A percentile compares a stretch with the other conserved stretches of the same genome.
Evolutionary conservation across 2,797 vertebrate genomes (phyloP).

Genomic region (Enteromius fasciolatus): DNA sequence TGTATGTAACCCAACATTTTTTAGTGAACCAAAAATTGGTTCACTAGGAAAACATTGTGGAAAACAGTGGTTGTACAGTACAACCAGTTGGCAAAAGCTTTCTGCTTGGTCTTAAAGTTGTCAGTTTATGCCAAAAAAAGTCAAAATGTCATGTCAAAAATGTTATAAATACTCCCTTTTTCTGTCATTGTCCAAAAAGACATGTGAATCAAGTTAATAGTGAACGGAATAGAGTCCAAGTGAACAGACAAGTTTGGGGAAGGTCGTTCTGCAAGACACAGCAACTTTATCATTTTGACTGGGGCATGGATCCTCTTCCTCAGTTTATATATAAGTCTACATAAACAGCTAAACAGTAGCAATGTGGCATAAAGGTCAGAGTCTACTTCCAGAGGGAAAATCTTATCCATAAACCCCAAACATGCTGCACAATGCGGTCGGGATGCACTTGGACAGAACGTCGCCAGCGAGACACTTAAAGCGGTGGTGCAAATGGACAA

Average conservation of each 20-base stretch:
- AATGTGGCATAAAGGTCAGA: conserved; percentile 6
- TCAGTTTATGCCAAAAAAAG: background rate
- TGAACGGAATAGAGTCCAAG: background rate
- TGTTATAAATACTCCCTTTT: background rate
- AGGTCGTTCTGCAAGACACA: conserved; percentile 20
- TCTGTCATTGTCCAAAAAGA: background rate
- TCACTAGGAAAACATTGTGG: background rate
- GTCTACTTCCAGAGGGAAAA: conserved; percentile 4
- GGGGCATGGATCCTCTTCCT: conserved; percentile 11
- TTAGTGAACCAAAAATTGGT: too few relatives aligned
- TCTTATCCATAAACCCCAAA: conserved; percentile 34
- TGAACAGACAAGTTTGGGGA: conserved; percentile 28
- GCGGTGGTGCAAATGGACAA: conserved; percentile 40
- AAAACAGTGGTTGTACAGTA: background rate
- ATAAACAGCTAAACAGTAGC: conserved; percentile 11
- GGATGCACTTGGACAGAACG: conserved; percentile 34
- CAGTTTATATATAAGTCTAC: conserved; percentile 14
- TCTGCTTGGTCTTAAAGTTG: background rate
- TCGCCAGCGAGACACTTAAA: conserved; percentile 36
- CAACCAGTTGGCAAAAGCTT: background rate
- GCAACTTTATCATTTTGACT: conserved; percentile 35
- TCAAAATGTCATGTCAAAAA: background rate
- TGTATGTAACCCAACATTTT: too few relatives aligned
- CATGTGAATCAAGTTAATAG: background rate
- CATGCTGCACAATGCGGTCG: conserved; percentile 46